phyloP scores from a whole-genome alignment of 1,140 invertebrate genomes.

The Penaeus vannamei region DNA sequence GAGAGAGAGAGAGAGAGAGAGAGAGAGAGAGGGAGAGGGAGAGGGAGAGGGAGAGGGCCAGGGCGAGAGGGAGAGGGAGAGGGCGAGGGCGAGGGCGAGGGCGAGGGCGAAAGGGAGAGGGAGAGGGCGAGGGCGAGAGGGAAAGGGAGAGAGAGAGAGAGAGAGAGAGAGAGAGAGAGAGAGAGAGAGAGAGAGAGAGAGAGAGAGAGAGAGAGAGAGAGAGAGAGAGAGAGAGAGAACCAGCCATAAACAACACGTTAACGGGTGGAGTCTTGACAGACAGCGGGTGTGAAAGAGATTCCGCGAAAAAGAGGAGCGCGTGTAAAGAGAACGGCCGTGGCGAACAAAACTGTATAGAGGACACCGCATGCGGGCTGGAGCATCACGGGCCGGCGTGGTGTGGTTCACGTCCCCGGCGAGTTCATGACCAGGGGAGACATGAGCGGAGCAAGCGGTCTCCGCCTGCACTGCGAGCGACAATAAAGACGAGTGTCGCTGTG shows the following conservation, averaged over 20 bases:
- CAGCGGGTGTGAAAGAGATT: background rate
- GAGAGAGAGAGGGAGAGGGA: too few relatives aligned
- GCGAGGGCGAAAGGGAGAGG: background rate
- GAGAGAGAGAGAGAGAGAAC: background rate
- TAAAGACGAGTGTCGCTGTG: background rate
- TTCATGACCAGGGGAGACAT: constrained; percentile 32
- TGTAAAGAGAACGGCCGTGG: background rate
- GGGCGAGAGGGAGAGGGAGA: background rate
- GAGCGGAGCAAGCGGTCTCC: background rate
- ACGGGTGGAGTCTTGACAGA: background rate
- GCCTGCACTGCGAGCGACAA: background rate
- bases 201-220: background rate
- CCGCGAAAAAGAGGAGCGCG: background rate
- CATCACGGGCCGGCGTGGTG: constrained; percentile 18
- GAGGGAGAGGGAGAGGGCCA: too few relatives aligned
- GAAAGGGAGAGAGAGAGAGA: background rate
- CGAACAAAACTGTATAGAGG: background rate
- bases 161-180: background rate
- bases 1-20: too few relatives aligned
- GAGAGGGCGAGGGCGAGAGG: background rate
- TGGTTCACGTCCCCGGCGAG: constrained; percentile 39
- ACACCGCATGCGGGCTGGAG: background rate
- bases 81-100: background rate
- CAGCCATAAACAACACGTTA: too few relatives aligned
- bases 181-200: background rate